phyloP scores from a whole-genome alignment of 2,888 invertebrate species.

The Ectemnius continuus region DNA sequence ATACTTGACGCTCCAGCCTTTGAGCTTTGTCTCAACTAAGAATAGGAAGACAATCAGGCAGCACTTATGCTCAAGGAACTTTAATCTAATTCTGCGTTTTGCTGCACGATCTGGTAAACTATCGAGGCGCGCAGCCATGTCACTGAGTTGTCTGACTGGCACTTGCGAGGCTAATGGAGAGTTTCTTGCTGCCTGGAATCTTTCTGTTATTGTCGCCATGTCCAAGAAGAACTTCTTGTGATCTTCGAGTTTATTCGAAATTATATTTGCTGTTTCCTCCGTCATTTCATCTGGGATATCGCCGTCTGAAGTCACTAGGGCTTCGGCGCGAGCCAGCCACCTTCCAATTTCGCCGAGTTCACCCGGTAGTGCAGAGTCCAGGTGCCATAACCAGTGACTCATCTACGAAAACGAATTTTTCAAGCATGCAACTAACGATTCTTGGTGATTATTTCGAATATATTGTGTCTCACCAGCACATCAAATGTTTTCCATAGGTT shows the following conservation, averaged over 20 bases:
- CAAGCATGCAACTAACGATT: constrained; percentile 2
- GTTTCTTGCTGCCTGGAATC: constrained; percentile 87
- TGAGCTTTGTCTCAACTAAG: constrained; percentile 92
- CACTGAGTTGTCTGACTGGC: constrained; percentile 88
- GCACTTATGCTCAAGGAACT: constrained; percentile 95
- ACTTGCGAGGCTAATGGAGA: constrained; percentile 85
- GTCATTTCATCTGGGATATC: constrained; percentile 91
- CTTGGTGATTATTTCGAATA: no score
- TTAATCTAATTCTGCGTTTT: constrained; percentile 90
- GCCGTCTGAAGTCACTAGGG: constrained; percentile 85
- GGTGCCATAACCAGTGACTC: constrained; percentile 92
- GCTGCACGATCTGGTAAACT: constrained; percentile 87
- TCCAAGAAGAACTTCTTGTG: constrained; percentile 94
- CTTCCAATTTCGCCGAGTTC: constrained; percentile 92
- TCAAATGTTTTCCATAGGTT: constrained; percentile 90
- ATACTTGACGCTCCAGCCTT: constrained; percentile 93
- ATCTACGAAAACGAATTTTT: constrained; percentile 79
- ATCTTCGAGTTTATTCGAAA: constrained; percentile 92
- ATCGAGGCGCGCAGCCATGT: constrained; percentile 88
- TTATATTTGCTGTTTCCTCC: constrained; percentile 92
- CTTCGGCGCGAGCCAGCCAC: constrained; percentile 94
- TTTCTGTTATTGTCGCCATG: constrained; percentile 86
- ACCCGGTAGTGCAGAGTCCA: constrained; percentile 92
- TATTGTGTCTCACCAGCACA: constrained; percentile 72
- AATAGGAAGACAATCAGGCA: constrained; percentile 95